These are phyloP conservation scores for Tachycineta bicolor DNA, from an alignment of 2,113 vertebrate genomes.

Conservation along the genomic window DNA sequence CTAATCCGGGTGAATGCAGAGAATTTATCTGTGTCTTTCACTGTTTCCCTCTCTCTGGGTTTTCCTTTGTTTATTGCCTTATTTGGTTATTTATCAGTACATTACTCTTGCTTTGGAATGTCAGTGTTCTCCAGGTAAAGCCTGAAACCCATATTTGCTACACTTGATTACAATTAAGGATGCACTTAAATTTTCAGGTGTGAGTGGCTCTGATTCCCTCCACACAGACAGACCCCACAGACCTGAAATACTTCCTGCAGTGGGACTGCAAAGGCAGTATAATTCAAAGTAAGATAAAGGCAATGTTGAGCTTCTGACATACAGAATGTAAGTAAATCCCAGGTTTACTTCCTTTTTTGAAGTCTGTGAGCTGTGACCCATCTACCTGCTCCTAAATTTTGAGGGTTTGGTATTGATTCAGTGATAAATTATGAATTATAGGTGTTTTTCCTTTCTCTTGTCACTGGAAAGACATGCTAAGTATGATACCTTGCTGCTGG, in stretches of 20 bases:
- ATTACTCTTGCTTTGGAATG: not conserved
- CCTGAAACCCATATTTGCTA: not conserved
- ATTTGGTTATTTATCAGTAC: not conserved
- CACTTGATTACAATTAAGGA: not conserved
- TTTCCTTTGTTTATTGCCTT: not conserved
- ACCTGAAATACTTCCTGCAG: not conserved
- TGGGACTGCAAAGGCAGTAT: not conserved
- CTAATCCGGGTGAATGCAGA: not conserved
- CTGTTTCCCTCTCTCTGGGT: not conserved
- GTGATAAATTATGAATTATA: not conserved
- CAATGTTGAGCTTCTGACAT: not conserved
- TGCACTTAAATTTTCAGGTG: not conserved
- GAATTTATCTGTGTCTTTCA: not conserved
- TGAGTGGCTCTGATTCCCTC: not conserved
- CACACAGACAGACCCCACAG: not conserved
- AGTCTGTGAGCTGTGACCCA: not conserved
- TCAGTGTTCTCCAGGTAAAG: not conserved
- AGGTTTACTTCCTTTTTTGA: not conserved
- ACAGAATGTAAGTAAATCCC: not conserved
- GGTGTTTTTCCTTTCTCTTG: not conserved
- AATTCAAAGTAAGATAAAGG: not conserved
- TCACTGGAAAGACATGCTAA: not conserved
- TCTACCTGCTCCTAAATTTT: not conserved
- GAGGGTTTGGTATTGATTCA: not conserved
- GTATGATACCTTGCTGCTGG: not conserved